Conservation (phyloP, 1,140 invertebrate species). For the Aphis gossypii region DNA sequence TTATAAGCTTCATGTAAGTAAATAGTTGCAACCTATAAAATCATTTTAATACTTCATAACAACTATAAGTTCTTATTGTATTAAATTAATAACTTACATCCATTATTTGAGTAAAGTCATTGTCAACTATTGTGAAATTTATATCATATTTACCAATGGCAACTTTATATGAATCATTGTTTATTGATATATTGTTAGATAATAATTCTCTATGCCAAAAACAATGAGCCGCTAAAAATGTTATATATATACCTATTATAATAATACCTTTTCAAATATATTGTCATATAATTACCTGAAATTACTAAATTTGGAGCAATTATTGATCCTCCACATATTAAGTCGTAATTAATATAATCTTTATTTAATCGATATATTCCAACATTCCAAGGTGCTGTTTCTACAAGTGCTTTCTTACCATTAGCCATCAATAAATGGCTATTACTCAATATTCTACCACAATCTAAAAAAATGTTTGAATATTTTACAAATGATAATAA, state of each 20-base stretch:
- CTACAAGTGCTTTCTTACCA: too few species aligned
- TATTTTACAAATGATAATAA: too few species aligned
- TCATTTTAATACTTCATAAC: too few species aligned
- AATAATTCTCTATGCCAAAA: neutral
- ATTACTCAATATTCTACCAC: too few species aligned
- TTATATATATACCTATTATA: too few species aligned
- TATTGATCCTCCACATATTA: conserved; percentile 11
- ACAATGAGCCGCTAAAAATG: neutral
- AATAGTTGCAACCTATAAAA: neutral
- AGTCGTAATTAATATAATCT: neutral
- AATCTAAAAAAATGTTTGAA: too few species aligned
- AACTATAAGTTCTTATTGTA: neutral
- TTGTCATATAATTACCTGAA: neutral
- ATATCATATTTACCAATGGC: conserved; percentile 23
- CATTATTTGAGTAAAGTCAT: neutral
- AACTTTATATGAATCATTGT: neutral
- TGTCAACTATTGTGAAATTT: neutral
- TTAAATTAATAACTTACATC: neutral
- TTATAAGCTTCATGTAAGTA: neutral
- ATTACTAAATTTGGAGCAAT: conserved; percentile 27
- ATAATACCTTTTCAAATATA: too few species aligned
- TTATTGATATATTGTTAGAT: neutral
- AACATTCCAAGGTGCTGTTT: too few species aligned
- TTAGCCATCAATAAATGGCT: too few species aligned
- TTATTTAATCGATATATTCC: too few species aligned